Evolutionary conservation across 2,888 invertebrate species (phyloP).

Genomic region (Synergus laeviventris): DNA sequence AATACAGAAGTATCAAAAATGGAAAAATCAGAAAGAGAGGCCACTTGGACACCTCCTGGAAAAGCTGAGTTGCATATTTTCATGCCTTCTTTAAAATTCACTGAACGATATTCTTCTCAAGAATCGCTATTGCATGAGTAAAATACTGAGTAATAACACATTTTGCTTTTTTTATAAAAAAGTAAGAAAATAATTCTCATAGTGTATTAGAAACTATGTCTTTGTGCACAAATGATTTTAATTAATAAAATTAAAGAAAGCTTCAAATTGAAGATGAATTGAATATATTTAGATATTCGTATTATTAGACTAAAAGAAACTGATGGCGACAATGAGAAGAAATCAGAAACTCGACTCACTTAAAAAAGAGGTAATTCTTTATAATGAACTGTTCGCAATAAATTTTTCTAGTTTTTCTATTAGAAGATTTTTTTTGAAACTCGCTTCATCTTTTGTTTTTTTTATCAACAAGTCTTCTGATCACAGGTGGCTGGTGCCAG

Average conservation of each 20-base stretch:
- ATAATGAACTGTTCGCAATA: not conserved
- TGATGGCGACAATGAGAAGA: not conserved
- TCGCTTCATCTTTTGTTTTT: not conserved
- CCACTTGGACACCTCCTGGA: conserved; percentile 59
- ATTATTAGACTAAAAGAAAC: conserved; percentile 40
- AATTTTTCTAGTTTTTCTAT: not conserved
- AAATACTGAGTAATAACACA: conserved; percentile 7
- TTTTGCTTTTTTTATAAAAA: conserved; percentile 5
- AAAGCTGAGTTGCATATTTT: conserved; percentile 76
- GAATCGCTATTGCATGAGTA: conserved; percentile 62
- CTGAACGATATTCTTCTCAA: conserved; percentile 62
- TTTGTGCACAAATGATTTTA: not conserved
- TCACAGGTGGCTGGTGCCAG: conserved; percentile 57
- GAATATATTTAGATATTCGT: conserved; percentile 44
- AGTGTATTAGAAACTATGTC: not conserved
- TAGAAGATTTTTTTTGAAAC: not conserved
- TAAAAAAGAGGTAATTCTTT: not conserved
- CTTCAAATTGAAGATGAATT: conserved; percentile 8
- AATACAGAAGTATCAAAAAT: not conserved
- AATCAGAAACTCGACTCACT: not conserved
- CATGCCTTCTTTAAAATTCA: conserved; percentile 66
- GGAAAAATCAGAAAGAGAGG: conserved; percentile 36
- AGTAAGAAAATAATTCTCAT: not conserved
- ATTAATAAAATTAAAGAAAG: not conserved
- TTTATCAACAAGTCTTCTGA: not conserved